Evolutionary conservation across 2,888 invertebrate species (phyloP).

Genomic region (Timandra comae): DNA sequence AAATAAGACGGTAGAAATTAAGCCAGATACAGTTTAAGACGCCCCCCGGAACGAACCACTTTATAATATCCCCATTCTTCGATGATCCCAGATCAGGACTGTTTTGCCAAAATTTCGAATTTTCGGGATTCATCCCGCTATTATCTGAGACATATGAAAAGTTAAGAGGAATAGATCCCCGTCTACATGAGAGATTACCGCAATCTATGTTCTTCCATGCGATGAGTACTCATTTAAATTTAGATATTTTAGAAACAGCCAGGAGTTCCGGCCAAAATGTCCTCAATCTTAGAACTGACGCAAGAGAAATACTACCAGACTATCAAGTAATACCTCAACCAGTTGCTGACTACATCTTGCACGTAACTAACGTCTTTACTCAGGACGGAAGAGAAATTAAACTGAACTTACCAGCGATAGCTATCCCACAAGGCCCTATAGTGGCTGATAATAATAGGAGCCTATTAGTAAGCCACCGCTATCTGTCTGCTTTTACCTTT

Average conservation of each 20-base stretch:
- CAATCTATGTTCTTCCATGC: slow-evolving; percentile 12
- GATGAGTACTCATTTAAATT: slow-evolving; percentile 10
- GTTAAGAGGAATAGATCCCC: slow-evolving; percentile 9
- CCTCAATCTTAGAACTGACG: slow-evolving; percentile 6
- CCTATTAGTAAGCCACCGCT: too few species aligned
- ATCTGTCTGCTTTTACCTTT: too few species aligned
- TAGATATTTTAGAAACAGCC: slow-evolving; percentile 9
- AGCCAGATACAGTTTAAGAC: not conserved
- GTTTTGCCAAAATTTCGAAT: slow-evolving; percentile 13
- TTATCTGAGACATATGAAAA: slow-evolving; percentile 14
- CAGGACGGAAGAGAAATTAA: slow-evolving; percentile 10
- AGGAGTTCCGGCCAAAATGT: slow-evolving; percentile 10
- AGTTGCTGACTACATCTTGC: slow-evolving; percentile 9
- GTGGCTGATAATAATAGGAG: too few species aligned
- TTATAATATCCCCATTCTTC: not conserved
- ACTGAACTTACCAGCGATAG: slow-evolving; percentile 8
- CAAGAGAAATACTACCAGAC: slow-evolving; percentile 12
- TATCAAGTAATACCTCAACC: slow-evolving; percentile 12
- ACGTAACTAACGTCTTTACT: slow-evolving; percentile 4
- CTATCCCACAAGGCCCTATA: slow-evolving; percentile 13
- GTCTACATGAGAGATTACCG: slow-evolving; percentile 12
- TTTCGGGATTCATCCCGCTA: slow-evolving; percentile 10
- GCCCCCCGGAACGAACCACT: not conserved
- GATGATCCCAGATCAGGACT: not conserved
- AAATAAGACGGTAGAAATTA: too few species aligned